These are phyloP conservation scores for Leptodactylus fallax DNA, from an alignment of 2,797 vertebrate species.

Conservation along the genomic window DNA sequence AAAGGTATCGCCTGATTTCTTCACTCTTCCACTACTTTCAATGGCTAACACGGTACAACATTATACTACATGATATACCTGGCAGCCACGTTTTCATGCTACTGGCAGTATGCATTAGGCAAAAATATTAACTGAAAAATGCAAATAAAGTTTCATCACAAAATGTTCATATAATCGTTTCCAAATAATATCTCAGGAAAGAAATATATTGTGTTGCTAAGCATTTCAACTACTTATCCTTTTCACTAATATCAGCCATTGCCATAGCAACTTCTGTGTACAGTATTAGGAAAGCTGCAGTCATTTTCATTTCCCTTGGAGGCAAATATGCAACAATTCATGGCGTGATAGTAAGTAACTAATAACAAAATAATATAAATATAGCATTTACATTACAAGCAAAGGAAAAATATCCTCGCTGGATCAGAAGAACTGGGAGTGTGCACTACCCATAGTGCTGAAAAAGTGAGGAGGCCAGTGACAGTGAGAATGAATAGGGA, in stretches of 20 bases:
- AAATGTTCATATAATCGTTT: neutral
- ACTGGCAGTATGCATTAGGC: neutral
- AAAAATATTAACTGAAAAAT: neutral
- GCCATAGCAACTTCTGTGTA: conserved; percentile 45
- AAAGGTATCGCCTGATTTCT: too few species aligned
- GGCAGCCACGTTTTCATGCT: neutral
- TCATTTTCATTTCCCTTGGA: conserved; percentile 55
- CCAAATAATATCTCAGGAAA: conserved; percentile 5
- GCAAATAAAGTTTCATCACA: neutral
- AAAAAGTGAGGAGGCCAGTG: neutral
- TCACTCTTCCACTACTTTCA: too few species aligned
- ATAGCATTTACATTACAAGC: neutral
- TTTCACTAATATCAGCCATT: conserved; percentile 33
- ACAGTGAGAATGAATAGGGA: too few species aligned
- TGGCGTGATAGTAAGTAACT: conserved; percentile 32
- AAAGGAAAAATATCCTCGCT: neutral
- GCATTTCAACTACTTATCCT: conserved; percentile 22
- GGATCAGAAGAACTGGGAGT: neutral
- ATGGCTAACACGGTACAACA: too few species aligned
- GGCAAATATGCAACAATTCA: conserved; percentile 34
- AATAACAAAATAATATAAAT: conserved; percentile 8
- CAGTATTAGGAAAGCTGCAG: conserved; percentile 32
- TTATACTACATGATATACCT: neutral
- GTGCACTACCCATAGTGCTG: conserved; percentile 2
- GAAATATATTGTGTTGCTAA: conserved; percentile 12